Conservation (phyloP, 2,888 invertebrate species). For the Balanococcus diminutus region DNA sequence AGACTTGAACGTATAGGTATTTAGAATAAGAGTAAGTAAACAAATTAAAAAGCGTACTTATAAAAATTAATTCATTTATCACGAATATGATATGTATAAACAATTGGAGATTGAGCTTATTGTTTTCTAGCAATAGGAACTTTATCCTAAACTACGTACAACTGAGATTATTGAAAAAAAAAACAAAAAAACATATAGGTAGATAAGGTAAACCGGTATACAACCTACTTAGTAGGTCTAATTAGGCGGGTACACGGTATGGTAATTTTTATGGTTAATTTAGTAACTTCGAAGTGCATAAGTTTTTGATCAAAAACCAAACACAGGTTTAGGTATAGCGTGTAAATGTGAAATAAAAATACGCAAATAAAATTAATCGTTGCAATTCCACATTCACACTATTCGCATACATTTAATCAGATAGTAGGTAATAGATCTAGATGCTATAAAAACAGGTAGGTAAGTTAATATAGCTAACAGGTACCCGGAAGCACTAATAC, state of each 20-base stretch:
- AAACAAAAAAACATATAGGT: too few species aligned
- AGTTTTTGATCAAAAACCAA: background rate
- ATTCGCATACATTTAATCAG: background rate
- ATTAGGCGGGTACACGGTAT: background rate
- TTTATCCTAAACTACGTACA: conserved; percentile 34
- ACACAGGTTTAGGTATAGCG: background rate
- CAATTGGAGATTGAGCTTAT: conserved; percentile 19
- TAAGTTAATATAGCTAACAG: background rate
- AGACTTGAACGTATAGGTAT: conserved; percentile 18
- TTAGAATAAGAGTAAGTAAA: background rate
- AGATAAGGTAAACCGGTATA: background rate
- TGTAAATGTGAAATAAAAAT: background rate
- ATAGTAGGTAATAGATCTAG: background rate
- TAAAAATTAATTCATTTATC: conserved; percentile 34
- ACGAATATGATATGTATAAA: conserved; percentile 34
- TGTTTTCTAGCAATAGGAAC: background rate
- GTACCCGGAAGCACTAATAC: background rate
- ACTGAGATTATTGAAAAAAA: background rate
- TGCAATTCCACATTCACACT: background rate
- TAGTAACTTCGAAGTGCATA: background rate
- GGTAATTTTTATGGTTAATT: background rate
- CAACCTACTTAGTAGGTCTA: background rate
- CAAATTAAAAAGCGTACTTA: conserved; percentile 37
- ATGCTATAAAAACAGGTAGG: background rate
- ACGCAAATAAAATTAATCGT: background rate